These are phyloP conservation scores for Tetraodon nigroviridis DNA, from an alignment of 2,113 vertebrate species.

Conservation along the genomic window DNA sequence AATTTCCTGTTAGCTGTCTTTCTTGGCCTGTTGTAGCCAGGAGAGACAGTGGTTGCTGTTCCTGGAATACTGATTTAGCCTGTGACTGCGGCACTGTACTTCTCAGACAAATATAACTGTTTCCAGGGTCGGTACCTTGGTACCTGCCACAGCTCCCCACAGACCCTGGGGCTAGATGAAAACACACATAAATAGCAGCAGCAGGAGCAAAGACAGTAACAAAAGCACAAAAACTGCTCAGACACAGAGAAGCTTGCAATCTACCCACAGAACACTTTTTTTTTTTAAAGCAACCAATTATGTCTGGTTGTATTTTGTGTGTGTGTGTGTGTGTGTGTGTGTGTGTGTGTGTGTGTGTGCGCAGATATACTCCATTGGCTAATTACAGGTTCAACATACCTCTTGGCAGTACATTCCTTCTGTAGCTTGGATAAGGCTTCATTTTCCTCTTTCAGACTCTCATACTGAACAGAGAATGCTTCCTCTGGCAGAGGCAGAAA, in stretches of 20 bases:
- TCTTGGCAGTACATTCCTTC: conserved; percentile 94
- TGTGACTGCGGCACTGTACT: conserved; percentile 47
- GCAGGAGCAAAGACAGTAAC: conserved; percentile 13
- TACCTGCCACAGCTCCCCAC: conserved; percentile 19
- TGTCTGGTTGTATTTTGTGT: too few species aligned
- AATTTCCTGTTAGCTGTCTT: conserved; percentile 49
- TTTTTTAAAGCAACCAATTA: too few species aligned
- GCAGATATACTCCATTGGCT: conserved; percentile 35
- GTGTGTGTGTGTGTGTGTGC: conserved; percentile 1
- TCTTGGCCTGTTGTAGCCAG: conserved; percentile 23
- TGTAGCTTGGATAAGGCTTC: conserved; percentile 82
- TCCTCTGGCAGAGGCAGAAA: conserved; percentile 77
- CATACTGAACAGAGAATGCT: conserved; percentile 77
- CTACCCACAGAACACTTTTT: conserved; percentile 7
- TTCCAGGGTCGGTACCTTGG: conserved; percentile 20
- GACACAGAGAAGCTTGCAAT: conserved; percentile 18
- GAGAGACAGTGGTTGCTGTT: conserved; percentile 1
- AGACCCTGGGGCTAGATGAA: conserved; percentile 28
- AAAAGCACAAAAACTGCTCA: not conserved
- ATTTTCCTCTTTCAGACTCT: conserved; percentile 82
- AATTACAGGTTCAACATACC: conserved; percentile 75
- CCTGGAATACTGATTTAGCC: conserved; percentile 26
- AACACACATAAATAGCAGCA: conserved; percentile 38
- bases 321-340: not conserved
- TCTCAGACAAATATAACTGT: conserved; percentile 47